Percentiles rank a stretch among this genome's conserved stretches.
Evolutionary conservation across 2,113 vertebrate species (phyloP).

Genomic region (Coracopsis vasa): DNA sequence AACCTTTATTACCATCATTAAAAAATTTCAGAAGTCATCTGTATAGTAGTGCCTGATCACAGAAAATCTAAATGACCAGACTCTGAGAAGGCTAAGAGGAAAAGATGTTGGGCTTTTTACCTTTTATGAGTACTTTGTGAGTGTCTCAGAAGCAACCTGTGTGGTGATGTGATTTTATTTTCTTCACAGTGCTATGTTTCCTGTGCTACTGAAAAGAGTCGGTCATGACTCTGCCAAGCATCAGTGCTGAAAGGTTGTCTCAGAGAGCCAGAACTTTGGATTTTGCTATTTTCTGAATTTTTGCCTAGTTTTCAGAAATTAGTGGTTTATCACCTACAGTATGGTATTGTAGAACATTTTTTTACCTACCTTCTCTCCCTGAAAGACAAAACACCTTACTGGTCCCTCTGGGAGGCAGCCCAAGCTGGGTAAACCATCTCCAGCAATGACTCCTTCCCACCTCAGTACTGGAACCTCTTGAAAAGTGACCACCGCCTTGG

Average conservation of each 20-base stretch:
- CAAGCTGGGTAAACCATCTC: neutral
- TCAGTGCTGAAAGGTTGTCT: neutral
- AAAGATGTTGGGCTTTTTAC: neutral
- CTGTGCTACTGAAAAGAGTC: neutral
- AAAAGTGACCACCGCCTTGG: neutral
- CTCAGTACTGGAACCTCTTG: neutral
- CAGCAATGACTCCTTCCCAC: neutral
- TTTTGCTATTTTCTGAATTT: neutral
- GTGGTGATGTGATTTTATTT: neutral
- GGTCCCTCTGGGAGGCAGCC: neutral
- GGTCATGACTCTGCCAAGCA: neutral
- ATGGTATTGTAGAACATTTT: neutral
- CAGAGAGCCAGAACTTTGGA: neutral
- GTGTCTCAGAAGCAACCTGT: neutral
- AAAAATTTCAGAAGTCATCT: neutral
- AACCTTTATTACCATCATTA: neutral
- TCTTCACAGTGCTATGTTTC: neutral
- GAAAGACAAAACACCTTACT: neutral
- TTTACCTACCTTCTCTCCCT: neutral
- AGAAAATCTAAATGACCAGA: neutral
- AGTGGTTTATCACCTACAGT: neutral
- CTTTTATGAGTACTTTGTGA: neutral
- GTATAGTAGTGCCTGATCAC: neutral
- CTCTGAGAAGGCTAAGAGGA: neutral
- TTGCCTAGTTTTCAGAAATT: neutral